phyloP scores from a whole-genome alignment of 2,888 invertebrate genomes.

The Tenthredo livida region DNA sequence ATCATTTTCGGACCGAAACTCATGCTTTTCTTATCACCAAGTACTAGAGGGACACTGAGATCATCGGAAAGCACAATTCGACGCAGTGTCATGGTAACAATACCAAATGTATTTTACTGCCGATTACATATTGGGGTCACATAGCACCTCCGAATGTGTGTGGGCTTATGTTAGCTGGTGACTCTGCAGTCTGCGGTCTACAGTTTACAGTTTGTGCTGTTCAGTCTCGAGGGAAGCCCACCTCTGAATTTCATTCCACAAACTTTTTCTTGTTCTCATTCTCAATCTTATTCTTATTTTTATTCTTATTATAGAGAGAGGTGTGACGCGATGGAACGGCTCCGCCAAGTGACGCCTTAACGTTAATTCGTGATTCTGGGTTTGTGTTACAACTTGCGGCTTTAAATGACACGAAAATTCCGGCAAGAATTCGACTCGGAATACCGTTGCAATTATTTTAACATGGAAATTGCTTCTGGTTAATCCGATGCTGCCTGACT shows the following conservation, averaged over 20 bases:
- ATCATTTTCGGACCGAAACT: neutral
- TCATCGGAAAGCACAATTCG: neutral
- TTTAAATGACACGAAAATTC: slow-evolving; percentile 38
- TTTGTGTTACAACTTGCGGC: slow-evolving; percentile 53
- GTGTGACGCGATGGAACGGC: slow-evolving; percentile 1
- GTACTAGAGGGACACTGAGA: neutral
- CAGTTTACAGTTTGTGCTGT: neutral
- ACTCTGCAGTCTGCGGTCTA: neutral
- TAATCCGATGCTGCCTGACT: slow-evolving; percentile 10
- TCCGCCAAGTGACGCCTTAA: slow-evolving; percentile 17
- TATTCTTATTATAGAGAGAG: slow-evolving; percentile 33
- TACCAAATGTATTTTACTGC: slow-evolving; percentile 18
- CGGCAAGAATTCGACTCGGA: slow-evolving; percentile 11
- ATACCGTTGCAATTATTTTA: slow-evolving; percentile 51
- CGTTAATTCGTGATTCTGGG: slow-evolving; percentile 48
- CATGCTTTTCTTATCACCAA: neutral
- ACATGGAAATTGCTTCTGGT: slow-evolving; percentile 17
- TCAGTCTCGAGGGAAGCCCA: neutral
- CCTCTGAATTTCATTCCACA: slow-evolving; percentile 28
- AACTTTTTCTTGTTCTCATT: slow-evolving; percentile 16
- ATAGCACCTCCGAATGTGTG: slow-evolving; percentile 6
- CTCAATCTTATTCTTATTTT: neutral
- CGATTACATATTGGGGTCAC: slow-evolving; percentile 39
- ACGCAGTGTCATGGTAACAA: slow-evolving; percentile 4
- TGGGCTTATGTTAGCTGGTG: neutral